These are phyloP conservation scores for Lepidurus arcticus DNA, from an alignment of 1,140 invertebrate genomes.

Conservation along the genomic window DNA sequence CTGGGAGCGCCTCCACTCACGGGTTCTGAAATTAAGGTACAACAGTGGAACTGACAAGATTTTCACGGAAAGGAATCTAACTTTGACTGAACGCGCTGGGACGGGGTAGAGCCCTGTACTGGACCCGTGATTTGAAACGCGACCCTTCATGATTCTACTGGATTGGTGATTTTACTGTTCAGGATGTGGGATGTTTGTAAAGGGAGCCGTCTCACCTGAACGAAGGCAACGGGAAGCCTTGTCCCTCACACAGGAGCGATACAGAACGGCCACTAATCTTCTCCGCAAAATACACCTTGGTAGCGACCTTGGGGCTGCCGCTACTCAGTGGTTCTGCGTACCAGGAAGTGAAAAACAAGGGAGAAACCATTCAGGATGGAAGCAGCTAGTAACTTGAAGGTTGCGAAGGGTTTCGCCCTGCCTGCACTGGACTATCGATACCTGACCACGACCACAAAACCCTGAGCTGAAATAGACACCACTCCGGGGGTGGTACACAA, in stretches of 20 bases:
- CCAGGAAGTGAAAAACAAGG: neutral
- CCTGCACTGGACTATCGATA: neutral
- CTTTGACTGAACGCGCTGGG: neutral
- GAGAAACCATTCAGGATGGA: neutral
- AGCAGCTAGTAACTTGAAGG: neutral
- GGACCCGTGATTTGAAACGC: too few relatives aligned
- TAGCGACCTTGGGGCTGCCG: constrained; percentile 38
- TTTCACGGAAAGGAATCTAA: neutral
- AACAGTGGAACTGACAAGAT: neutral
- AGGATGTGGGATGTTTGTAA: neutral
- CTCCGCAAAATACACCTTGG: constrained; percentile 31
- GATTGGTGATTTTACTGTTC: too few relatives aligned
- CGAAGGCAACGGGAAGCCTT: constrained; percentile 62
- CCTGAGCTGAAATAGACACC: neutral
- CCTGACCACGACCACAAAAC: neutral
- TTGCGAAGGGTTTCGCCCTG: constrained; percentile 24
- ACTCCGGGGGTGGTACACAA: too few relatives aligned
- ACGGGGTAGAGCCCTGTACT: neutral
- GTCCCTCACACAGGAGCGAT: constrained; percentile 48
- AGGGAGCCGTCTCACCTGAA: constrained; percentile 50
- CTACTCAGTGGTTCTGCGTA: constrained; percentile 40
- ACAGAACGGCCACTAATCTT: constrained; percentile 12
- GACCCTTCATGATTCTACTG: too few relatives aligned
- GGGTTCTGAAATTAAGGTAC: constrained; percentile 22
- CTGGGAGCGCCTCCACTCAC: constrained; percentile 29